Percentiles rank a stretch among this genome's conserved stretches.
Evolutionary conservation across 2,113 vertebrate genomes (phyloP).

Genomic region (Pomatorhinus ruficollis): DNA sequence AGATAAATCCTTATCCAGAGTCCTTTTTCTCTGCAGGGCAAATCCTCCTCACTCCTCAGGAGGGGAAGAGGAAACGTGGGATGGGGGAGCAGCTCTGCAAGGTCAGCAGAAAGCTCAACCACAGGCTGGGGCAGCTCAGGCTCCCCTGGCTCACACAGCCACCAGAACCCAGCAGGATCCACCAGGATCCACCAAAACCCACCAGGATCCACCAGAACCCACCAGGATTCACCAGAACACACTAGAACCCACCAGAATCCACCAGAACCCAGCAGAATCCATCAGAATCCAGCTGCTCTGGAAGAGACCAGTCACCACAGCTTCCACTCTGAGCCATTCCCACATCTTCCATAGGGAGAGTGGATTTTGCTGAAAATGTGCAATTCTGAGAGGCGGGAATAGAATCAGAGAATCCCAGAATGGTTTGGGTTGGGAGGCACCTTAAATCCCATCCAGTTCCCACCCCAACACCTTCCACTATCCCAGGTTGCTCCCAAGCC

Average conservation of each 20-base stretch:
- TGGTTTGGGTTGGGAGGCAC: background rate
- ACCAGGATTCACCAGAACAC: background rate
- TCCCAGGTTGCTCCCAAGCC: background rate
- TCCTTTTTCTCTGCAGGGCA: background rate
- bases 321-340: background rate
- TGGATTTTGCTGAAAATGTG: rapidly evolving
- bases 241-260: background rate
- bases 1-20: background rate
- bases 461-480: rapidly evolving
- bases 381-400: rapidly evolving
- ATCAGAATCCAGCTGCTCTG: background rate
- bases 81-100: background rate
- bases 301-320: background rate
- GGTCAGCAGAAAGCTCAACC: background rate
- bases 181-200: rapidly evolving
- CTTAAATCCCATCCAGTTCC: background rate
- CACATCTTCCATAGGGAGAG: rapidly evolving
- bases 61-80: background rate
- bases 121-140: background rate
- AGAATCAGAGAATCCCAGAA: too few species aligned
- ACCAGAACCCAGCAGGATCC: background rate
- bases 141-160: background rate
- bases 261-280: background rate
- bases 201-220: background rate
- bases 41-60: background rate